Conservation (phyloP, 2,113 vertebrate genomes). For the Sander lucioperca region DNA sequence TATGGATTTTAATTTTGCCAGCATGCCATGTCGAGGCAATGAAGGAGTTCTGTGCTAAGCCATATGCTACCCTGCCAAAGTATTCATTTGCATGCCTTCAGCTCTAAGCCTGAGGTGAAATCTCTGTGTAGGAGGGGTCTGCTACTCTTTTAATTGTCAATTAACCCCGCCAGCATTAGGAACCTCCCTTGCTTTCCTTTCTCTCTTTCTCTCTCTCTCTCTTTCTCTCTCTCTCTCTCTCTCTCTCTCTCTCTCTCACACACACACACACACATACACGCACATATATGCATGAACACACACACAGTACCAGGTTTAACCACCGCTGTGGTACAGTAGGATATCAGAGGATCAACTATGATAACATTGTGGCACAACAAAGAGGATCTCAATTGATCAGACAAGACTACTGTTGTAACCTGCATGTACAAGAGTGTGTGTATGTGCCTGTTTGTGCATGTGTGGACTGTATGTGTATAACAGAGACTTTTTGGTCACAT, state of each 20-base stretch:
- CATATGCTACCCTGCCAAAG: conserved; percentile 58
- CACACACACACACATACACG: too few species aligned
- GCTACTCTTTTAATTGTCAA: conserved; percentile 84
- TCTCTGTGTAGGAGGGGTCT: conserved; percentile 73
- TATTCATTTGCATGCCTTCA: conserved; percentile 81
- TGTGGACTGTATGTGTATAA: conserved; percentile 6
- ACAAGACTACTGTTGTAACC: conserved; percentile 61
- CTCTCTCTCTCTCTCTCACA: neutral
- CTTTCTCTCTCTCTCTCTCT: too few species aligned
- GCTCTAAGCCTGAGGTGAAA: conserved; percentile 77
- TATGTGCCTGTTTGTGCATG: conserved; percentile 1
- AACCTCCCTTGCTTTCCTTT: conserved; percentile 43
- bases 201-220: neutral
- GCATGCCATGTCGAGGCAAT: conserved; percentile 31
- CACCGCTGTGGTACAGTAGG: conserved; percentile 63
- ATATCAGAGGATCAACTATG: conserved; percentile 71
- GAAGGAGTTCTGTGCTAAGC: conserved; percentile 39
- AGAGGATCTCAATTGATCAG: conserved; percentile 69
- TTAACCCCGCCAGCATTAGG: conserved; percentile 72
- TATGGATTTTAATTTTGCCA: conserved; percentile 63
- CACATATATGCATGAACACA: conserved; percentile 26
- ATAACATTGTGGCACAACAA: conserved; percentile 74
- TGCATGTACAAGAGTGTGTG: conserved; percentile 16
- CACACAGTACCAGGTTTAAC: conserved; percentile 36
- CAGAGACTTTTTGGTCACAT: conserved; percentile 15